These are phyloP conservation scores for Sarcophaga subvicina DNA, from an alignment of 2,888 invertebrate genomes.

Conservation along the genomic window DNA sequence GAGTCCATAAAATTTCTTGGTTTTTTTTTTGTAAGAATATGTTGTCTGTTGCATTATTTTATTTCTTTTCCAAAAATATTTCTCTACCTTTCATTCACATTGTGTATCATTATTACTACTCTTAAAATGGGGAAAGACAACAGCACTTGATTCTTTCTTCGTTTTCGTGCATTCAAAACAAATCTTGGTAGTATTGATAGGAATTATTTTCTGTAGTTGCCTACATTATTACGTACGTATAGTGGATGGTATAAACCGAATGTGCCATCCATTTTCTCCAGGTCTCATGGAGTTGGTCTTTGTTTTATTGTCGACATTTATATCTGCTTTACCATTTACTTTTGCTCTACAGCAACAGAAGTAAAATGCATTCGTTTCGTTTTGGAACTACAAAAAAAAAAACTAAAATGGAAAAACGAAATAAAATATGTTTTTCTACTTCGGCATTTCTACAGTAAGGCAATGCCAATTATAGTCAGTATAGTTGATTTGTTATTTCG, in stretches of 20 bases:
- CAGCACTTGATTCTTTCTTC: background rate
- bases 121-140: background rate
- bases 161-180: background rate
- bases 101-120: slow-evolving; percentile 25
- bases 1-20: slow-evolving; percentile 17
- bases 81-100: slow-evolving; percentile 26
- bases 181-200: background rate
- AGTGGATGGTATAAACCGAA: background rate
- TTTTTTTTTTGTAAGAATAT: no score
- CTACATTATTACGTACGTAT: background rate
- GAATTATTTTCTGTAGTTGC: background rate
- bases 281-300: slow-evolving; percentile 16
- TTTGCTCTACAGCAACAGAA: slow-evolving; percentile 17
- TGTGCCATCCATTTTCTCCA: slow-evolving; percentile 20
- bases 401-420: background rate
- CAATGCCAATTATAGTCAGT: background rate
- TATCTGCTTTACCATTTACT: slow-evolving; percentile 3
- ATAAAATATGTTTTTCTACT: background rate
- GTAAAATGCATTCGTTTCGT: slow-evolving; percentile 34
- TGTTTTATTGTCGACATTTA: slow-evolving; percentile 30
- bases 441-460: background rate
- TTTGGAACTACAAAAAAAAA: background rate
- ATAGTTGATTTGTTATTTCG: background rate
- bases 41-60: slow-evolving; percentile 7
- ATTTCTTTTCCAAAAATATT: slow-evolving; percentile 4